Evolutionary conservation across 1,140 invertebrate species (phyloP).

Genomic region (Drosophila teissieri): DNA sequence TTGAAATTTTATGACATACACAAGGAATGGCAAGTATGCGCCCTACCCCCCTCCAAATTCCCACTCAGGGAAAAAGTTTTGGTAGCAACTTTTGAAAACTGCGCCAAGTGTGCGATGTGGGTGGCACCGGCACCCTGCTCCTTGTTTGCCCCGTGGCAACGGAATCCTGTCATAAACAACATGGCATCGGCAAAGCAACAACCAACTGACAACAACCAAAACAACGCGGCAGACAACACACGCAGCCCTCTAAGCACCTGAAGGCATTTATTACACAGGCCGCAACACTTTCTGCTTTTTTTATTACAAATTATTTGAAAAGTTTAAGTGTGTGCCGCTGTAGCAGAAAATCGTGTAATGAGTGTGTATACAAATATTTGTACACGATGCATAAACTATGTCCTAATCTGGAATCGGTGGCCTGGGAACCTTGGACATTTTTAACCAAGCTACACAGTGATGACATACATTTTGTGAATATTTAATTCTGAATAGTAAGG

Average conservation of each 20-base stretch:
- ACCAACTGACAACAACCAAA: constrained; percentile 9
- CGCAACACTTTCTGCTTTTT: constrained; percentile 57
- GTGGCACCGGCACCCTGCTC: constrained; percentile 19
- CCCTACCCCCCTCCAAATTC: constrained; percentile 8
- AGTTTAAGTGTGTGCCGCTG: constrained; percentile 47
- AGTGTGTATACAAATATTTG: constrained; percentile 37
- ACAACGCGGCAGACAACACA: constrained; percentile 17
- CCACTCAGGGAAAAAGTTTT: constrained; percentile 42
- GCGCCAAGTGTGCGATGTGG: constrained; percentile 57
- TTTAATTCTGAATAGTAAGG: too few relatives aligned
- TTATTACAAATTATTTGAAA: constrained; percentile 79
- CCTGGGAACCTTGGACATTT: neutral
- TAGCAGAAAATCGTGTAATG: constrained; percentile 40
- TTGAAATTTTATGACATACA: constrained; percentile 62
- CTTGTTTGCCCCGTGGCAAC: constrained; percentile 41
- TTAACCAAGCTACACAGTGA: neutral
- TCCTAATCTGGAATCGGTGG: neutral
- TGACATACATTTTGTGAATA: too few relatives aligned
- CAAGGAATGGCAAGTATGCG: constrained; percentile 33
- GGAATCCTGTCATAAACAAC: constrained; percentile 60
- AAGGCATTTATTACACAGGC: constrained; percentile 56
- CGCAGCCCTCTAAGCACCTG: constrained; percentile 44
- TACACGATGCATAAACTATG: constrained; percentile 8
- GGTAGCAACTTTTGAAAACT: constrained; percentile 59
- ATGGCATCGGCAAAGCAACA: constrained; percentile 16